Conservation (phyloP, 1,140 invertebrate species). For the Pseudachorutes palmiensis region DNA sequence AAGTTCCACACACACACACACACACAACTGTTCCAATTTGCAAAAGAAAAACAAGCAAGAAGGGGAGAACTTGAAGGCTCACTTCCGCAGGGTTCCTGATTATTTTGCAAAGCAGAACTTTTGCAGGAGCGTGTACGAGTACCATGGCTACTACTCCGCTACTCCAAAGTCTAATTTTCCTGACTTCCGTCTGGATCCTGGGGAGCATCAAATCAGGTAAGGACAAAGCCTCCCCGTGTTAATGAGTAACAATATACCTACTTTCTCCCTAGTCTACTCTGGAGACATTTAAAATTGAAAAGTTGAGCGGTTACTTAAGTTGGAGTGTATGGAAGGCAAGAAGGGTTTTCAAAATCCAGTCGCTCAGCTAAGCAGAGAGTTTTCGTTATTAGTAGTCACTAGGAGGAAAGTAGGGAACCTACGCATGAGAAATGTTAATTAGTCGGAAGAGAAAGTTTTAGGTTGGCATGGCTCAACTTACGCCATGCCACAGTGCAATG, state of each 20-base stretch:
- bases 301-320: neutral
- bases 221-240: neutral
- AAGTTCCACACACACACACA: neutral
- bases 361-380: too few relatives aligned
- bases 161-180: too few relatives aligned
- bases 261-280: neutral
- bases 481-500: too few relatives aligned
- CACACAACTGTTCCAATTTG: neutral
- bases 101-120: too few relatives aligned
- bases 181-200: neutral
- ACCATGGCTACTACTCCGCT: too few relatives aligned
- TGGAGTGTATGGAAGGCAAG: neutral
- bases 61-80: too few relatives aligned
- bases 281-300: neutral
- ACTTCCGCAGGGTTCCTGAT: too few relatives aligned
- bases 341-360: neutral
- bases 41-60: neutral
- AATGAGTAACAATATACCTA: neutral
- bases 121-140: too few relatives aligned
- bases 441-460: neutral
- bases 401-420: neutral
- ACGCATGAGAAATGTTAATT: neutral
- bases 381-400: neutral
- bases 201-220: neutral
- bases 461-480: too few relatives aligned